Evolutionary conservation across 2,888 invertebrate genomes (phyloP), one percentile per base, ranked within the genome.

Genomic region (Aphidoletes aphidimyza): DNA sequence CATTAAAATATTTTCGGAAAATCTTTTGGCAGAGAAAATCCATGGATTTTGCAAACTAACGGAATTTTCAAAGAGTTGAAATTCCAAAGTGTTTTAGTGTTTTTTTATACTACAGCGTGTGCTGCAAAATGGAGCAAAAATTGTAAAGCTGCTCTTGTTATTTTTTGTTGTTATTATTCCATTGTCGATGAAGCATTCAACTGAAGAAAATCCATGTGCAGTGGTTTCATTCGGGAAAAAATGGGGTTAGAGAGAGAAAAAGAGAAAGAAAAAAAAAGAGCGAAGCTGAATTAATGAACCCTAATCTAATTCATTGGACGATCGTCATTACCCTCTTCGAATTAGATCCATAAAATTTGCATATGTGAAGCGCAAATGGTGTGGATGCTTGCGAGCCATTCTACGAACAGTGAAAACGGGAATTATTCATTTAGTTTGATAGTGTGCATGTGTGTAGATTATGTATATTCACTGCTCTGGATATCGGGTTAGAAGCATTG

Each of bases 291-390:
- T 81, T 81, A 81, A 81, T 81, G 81, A 81, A 81, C 81, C 39
- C 37, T 37, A 37, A 81, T 81, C 81, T 37, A 81, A 81, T 81
- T 81, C 81, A 81, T 81, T 81, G 81, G 81, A 81, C 81, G 81
- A 81, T 37, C 81, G 81, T 81, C 81, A 81, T 81, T 81, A 81
- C 81, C 81, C 81, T 81, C 37, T 81, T n/a, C n/a, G 81, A 81
- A 81, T 81, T 81, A 81, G 81, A 81, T n/a, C 81, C 39, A 81
- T 81, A 37, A 81, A 81, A 81, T 81, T 81, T 81, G 81, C 81
- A 81, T 81, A 81, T 81, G 81, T 81, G 81, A 36, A n/a, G n/a
- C n/a, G n/a, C n/a, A n/a, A n/a, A n/a, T n/a, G n/a, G 8, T 8
- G 45, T 14, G 8, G 45, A 8, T 45, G 45, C 14, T 11, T 45